These are phyloP conservation scores for Papilio glaucus DNA, from an alignment of 1,140 invertebrate species.

Conservation along the genomic window DNA sequence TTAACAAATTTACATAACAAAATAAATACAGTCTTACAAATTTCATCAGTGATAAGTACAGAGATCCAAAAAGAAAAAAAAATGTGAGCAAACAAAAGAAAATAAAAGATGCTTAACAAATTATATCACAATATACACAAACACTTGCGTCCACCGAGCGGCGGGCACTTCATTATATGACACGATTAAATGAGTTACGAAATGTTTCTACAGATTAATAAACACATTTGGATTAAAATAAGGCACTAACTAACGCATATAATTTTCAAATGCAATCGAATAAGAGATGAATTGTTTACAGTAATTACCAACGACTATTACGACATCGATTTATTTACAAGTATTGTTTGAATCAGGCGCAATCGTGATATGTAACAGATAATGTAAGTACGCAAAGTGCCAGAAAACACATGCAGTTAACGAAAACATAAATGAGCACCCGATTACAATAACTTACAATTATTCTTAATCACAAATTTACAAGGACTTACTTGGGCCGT, in stretches of 20 bases:
- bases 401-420: slow-evolving; percentile 14
- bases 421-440: slow-evolving; percentile 26
- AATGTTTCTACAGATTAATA: slow-evolving; percentile 37
- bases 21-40: slow-evolving; percentile 83
- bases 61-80: slow-evolving; percentile 66
- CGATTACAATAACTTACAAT: slow-evolving; percentile 26
- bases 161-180: slow-evolving; percentile 42
- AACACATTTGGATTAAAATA: slow-evolving; percentile 48
- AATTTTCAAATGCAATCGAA: slow-evolving; percentile 25
- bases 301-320: slow-evolving; percentile 19
- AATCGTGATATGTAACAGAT: slow-evolving; percentile 39
- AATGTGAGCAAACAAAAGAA: slow-evolving; percentile 74
- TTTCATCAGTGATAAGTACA: slow-evolving; percentile 81
- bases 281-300: slow-evolving; percentile 18
- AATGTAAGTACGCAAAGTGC: slow-evolving; percentile 26
- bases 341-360: slow-evolving; percentile 34
- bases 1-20: slow-evolving; percentile 81
- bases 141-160: slow-evolving; percentile 49
- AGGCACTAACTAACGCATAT: slow-evolving; percentile 52
- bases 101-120: slow-evolving; percentile 60
- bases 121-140: slow-evolving; percentile 75
- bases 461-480: slow-evolving; percentile 36
- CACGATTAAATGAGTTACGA: slow-evolving; percentile 37
- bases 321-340: slow-evolving; percentile 36
- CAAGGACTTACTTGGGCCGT: background rate